Evolutionary conservation across 92 coral and sea anemone genomes (phyloP), one percentile per base, ranked within the genome.

Genomic region (Palythoa heliodiscus): DNA sequence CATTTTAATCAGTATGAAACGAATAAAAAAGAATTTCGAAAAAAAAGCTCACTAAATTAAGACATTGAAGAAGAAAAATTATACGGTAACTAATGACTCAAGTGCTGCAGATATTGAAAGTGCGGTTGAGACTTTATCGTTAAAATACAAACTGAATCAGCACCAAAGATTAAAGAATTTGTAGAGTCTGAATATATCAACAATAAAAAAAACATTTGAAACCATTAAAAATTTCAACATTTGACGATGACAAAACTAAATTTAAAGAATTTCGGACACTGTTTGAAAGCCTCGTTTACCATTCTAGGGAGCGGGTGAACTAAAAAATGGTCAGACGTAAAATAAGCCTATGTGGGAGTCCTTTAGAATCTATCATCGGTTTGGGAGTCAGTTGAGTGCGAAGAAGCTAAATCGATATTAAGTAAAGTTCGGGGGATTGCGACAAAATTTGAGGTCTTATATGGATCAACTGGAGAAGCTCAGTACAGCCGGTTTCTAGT

Each of bases 261-360:
- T 90, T 90, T 58, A 93, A 90, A 71, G 91, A 90, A 13, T 92
- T 72, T 80, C 90, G 95, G 91, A 78, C 48, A 57, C 39, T 90
- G 74, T 92, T 92, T 86, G 11, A 3, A 23, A 92, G 91, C 71
- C 79, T 92, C 19, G 91, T 90, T 3, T 93, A 92, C 80, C 74
- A 55, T 24, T 71, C 77, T 29, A 66, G 35, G 1, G 88, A 90
- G 64, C 90, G 92, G 20, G 71, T 82, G 25, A 89, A 92, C 75
- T 58, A 83, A 14, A 87, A 92, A 29, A 29, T 92, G 91, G 95
- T 88, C 12, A 71, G 93, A 39, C 70, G 87, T 87, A 83, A 91
- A 50, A 91, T 90, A 76, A 85, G 95, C 79, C 54, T 88, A 39
- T 43, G 50, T 87, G 9, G 93, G 91, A 17, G 85, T 86, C 24